These are phyloP conservation scores for Albula glossodonta DNA, from an alignment of 2,113 vertebrate genomes.

Conservation along the genomic window DNA sequence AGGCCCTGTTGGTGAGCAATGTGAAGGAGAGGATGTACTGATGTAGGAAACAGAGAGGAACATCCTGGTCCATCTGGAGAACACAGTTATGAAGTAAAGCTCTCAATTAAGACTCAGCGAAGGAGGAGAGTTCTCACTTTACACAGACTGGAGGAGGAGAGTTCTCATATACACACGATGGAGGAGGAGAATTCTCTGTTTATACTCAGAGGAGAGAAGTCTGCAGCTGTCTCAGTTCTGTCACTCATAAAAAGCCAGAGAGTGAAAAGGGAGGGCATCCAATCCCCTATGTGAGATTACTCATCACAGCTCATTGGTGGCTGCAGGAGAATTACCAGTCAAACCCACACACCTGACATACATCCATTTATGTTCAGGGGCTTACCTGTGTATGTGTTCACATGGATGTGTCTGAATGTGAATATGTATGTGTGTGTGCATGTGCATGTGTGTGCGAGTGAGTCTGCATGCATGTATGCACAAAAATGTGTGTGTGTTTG, in stretches of 20 bases:
- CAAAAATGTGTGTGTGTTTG: background rate
- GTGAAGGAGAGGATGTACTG: too few relatives aligned
- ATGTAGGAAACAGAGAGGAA: background rate
- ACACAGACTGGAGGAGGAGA: background rate
- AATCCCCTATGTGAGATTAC: background rate
- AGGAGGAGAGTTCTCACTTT: background rate
- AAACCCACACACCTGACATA: background rate
- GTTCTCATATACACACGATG: background rate
- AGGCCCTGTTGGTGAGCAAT: too few relatives aligned
- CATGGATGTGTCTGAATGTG: background rate
- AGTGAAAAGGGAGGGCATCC: background rate
- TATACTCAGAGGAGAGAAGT: background rate
- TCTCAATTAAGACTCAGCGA: background rate
- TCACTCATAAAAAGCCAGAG: background rate
- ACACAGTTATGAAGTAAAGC: background rate
- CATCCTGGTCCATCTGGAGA: too few relatives aligned
- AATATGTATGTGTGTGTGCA: background rate
- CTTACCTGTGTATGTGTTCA: background rate
- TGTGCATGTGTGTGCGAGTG: background rate
- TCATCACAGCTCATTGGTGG: background rate
- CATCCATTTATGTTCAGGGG: background rate
- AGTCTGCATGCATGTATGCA: background rate
- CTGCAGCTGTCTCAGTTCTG: background rate
- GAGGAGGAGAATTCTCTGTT: background rate
- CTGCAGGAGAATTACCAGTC: background rate